Base-by-base conservation (phyloP, 2,113 vertebrate genomes). In the Nicator chloris region DNA sequence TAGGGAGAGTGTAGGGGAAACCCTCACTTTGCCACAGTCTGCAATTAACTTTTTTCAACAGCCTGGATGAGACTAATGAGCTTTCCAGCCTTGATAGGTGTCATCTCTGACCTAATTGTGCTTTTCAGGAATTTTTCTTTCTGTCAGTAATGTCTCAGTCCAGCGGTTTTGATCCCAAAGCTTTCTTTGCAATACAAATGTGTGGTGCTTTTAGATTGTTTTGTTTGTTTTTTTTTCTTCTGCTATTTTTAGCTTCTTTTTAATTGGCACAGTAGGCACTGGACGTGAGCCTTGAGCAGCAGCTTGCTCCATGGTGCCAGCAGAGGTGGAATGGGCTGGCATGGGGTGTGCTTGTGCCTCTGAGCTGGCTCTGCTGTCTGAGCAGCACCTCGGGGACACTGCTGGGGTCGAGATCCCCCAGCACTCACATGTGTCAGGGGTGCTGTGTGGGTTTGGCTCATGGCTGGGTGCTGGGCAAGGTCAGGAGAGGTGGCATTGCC, bases 201-300 rank as follows among this genome's bases (percentile, higher is more conserved):
- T 19, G 10, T 59, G 56, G 4, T 54, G 57, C 27, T 56, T 83
- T 61, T 54, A 89, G 35, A 15, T 57, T 28, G 16, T 6, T 28
- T 17, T 14, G 68, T 76, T 19, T 47, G 6, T 11, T 26, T 26
- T 23, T 15, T 11, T 83, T 56, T 40, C 33, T 50, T 82, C 42
- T 79, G 71, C 64, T 97, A 76, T 95, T 90, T 96, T 97, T 92
- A 86, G 31, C 61, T 73, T 35, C 40, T 40, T 66, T 76, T 59
- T 91, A 72, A 73, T 86, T 86, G 78, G 47, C 81, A 88, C 0
- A 0, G 10, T 9, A 30, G 56, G 37, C 50, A 9, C 66, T 76
- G 90, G 56, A 12, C 0, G 0, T 45, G 40, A 72, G 45, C 71
- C 65, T 65, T 37, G 76, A 70, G 47, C 2, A 4, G 42, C 54